phyloP scores from a whole-genome alignment of 2,797 vertebrate species.

The Psittacula echo region DNA sequence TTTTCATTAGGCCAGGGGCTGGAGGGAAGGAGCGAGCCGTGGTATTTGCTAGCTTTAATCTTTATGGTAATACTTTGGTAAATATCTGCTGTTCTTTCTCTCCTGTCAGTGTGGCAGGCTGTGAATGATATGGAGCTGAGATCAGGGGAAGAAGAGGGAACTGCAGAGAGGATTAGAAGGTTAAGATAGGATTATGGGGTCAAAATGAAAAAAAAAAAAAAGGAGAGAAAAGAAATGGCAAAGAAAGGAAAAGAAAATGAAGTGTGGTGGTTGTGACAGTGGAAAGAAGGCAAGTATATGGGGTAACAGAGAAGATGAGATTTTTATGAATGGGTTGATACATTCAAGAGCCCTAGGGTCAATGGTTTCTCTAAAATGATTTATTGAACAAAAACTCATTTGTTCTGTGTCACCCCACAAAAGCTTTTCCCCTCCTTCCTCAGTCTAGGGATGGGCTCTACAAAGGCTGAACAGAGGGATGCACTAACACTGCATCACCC shows the following conservation, averaged over 20 bases:
- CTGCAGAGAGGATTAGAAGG: conserved; percentile 68
- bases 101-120: conserved; percentile 61
- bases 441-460: not conserved
- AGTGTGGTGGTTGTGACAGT: conserved; percentile 39
- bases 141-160: conserved; percentile 53
- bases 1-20: conserved; percentile 30
- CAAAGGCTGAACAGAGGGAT: not conserved
- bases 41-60: conserved; percentile 59
- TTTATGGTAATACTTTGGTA: conserved; percentile 56
- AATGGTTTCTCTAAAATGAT: conserved; percentile 49
- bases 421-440: not conserved
- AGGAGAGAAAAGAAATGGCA: conserved; percentile 29
- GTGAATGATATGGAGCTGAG: conserved; percentile 60
- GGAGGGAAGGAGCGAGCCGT: not conserved
- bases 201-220: conserved; percentile 20
- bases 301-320: conserved; percentile 42
- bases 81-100: conserved; percentile 59
- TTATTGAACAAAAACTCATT: conserved; percentile 61
- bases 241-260: conserved; percentile 55
- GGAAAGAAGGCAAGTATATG: conserved; percentile 30
- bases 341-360: conserved; percentile 52
- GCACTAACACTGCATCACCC: not conserved
- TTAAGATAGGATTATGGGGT: conserved; percentile 71
- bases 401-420: not conserved
- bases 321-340: conserved; percentile 59